These are phyloP conservation scores for Gymnarchus niloticus DNA, from an alignment of 2,113 vertebrate genomes.

Conservation along the genomic window DNA sequence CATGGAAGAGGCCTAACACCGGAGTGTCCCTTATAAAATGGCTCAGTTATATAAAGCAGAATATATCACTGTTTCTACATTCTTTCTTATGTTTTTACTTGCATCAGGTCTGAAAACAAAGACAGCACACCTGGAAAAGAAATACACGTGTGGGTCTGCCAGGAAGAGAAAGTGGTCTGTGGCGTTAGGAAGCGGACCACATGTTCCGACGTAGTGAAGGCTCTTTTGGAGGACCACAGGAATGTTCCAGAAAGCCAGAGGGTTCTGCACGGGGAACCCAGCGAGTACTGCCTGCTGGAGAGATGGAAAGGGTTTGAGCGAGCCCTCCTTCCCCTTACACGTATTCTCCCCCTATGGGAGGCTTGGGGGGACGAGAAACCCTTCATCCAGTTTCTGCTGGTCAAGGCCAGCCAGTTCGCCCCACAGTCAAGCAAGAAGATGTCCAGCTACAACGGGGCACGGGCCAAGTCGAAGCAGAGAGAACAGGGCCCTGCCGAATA, in stretches of 20 bases:
- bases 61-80: neutral
- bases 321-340: slow-evolving; percentile 80
- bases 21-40: neutral
- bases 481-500: slow-evolving; percentile 70
- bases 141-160: slow-evolving; percentile 85
- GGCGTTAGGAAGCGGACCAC: slow-evolving; percentile 90
- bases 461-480: slow-evolving; percentile 64
- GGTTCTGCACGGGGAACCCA: slow-evolving; percentile 73
- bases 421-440: slow-evolving; percentile 67
- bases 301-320: slow-evolving; percentile 88
- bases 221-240: slow-evolving; percentile 84
- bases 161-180: slow-evolving; percentile 88
- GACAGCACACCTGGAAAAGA: slow-evolving; percentile 75
- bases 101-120: slow-evolving; percentile 67
- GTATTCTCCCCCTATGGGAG: slow-evolving; percentile 86
- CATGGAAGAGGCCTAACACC: neutral
- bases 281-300: slow-evolving; percentile 87
- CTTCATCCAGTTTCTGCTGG: slow-evolving; percentile 78
- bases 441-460: slow-evolving; percentile 64
- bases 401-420: slow-evolving; percentile 79
- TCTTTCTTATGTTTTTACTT: slow-evolving; percentile 19
- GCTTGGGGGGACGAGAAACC: slow-evolving; percentile 87
- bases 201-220: slow-evolving; percentile 80
- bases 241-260: slow-evolving; percentile 68
- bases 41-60: neutral